Conservation (phyloP, 2,888 invertebrate species). For the Xestia xanthographa region DNA sequence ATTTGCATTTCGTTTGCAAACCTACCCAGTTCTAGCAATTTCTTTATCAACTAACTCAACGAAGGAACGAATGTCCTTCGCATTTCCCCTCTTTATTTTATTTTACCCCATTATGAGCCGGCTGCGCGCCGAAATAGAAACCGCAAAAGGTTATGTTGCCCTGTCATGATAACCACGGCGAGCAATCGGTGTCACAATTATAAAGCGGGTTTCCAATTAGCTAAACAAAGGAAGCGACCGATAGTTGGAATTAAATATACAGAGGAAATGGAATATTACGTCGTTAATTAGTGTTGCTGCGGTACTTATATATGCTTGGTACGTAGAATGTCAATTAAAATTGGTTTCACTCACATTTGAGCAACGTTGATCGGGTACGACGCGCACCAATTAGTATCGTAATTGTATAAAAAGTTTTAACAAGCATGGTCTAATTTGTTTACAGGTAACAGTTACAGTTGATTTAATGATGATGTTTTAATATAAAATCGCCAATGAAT, state of each 20-base stretch:
- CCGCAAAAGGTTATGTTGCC: constrained; percentile 65
- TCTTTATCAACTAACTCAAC: constrained; percentile 58
- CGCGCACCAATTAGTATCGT: constrained; percentile 7
- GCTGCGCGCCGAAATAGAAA: constrained; percentile 55
- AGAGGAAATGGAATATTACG: constrained; percentile 41
- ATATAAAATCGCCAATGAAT: background rate
- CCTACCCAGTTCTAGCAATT: constrained; percentile 48
- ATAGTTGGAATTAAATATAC: constrained; percentile 52
- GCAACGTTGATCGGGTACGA: constrained; percentile 2
- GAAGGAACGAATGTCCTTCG: constrained; percentile 52
- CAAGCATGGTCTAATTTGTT: background rate
- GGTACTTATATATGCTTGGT: background rate
- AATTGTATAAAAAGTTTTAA: constrained; percentile 9
- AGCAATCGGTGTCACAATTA: constrained; percentile 62
- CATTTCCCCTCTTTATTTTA: constrained; percentile 56
- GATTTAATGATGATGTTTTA: background rate
- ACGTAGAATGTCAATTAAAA: constrained; percentile 40
- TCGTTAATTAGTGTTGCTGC: constrained; percentile 29
- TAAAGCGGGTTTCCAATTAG: constrained; percentile 58
- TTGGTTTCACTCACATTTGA: constrained; percentile 20
- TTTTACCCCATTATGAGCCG: constrained; percentile 55
- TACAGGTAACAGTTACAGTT: background rate
- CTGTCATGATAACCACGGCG: constrained; percentile 60
- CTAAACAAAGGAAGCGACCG: constrained; percentile 56
- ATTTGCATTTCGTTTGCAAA: constrained; percentile 63